Percentiles rank a stretch among this genome's conserved stretches.
Conservation (phyloP, 2,797 vertebrate species). For the Poeciliopsis presidionis region DNA sequence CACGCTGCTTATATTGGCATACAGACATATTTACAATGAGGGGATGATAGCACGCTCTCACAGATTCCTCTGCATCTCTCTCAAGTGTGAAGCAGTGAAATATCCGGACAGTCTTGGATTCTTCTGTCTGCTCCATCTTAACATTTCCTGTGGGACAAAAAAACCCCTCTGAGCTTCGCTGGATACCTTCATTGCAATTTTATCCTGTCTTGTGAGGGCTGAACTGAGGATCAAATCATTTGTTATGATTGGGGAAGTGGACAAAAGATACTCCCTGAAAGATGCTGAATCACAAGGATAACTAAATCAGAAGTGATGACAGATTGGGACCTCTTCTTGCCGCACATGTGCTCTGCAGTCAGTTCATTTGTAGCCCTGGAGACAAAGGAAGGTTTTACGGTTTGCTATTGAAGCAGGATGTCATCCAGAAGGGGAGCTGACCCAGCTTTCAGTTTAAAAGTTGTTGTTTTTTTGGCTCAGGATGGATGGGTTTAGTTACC, state of each 20-base stretch:
- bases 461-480: slow-evolving; percentile 55
- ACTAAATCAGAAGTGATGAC: slow-evolving; percentile 57
- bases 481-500: slow-evolving; percentile 45
- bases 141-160: slow-evolving; percentile 19
- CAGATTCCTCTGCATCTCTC: slow-evolving; percentile 27
- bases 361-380: slow-evolving; percentile 52
- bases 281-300: slow-evolving; percentile 58
- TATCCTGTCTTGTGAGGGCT: slow-evolving; percentile 56
- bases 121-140: slow-evolving; percentile 14
- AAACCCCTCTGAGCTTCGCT: slow-evolving; percentile 28
- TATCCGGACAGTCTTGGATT: slow-evolving; percentile 21
- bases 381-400: slow-evolving; percentile 62
- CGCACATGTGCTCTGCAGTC: slow-evolving; percentile 53
- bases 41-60: slow-evolving; percentile 40
- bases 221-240: slow-evolving; percentile 63
- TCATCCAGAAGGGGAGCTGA: slow-evolving; percentile 61
- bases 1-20: slow-evolving; percentile 53
- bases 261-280: slow-evolving; percentile 44
- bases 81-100: slow-evolving; percentile 33
- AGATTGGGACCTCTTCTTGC: slow-evolving; percentile 51
- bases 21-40: slow-evolving; percentile 40
- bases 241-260: slow-evolving; percentile 53
- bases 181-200: slow-evolving; percentile 50
- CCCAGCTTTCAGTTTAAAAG: slow-evolving; percentile 54
- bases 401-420: slow-evolving; percentile 69